Conservation (phyloP, 2,113 vertebrate genomes). For the Archocentrus centrarchus region DNA sequence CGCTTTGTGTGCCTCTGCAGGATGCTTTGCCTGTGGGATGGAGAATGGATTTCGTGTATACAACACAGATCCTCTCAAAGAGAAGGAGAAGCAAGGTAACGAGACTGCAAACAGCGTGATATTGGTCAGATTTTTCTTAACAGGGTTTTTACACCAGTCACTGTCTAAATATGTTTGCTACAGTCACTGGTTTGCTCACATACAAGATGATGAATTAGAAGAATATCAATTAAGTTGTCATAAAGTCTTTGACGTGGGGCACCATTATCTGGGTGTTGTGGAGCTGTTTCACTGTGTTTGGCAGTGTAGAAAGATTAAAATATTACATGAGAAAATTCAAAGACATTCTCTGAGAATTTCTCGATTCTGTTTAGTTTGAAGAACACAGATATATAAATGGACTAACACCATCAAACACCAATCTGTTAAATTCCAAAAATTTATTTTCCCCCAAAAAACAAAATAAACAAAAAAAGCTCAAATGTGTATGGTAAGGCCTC, state of each 20-base stretch:
- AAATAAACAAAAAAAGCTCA: too few species aligned
- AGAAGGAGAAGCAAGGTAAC: conserved; percentile 99
- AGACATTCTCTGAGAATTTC: neutral
- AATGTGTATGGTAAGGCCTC: too few species aligned
- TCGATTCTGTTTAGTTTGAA: neutral
- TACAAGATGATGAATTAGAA: neutral
- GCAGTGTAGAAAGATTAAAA: too few species aligned
- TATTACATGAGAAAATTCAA: too few species aligned
- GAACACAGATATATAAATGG: neutral
- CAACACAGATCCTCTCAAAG: conserved; percentile 98
- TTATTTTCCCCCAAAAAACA: too few species aligned
- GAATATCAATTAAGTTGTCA: neutral
- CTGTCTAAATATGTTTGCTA: neutral
- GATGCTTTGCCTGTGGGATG: conserved; percentile 99
- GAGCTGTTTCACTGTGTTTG: too few species aligned
- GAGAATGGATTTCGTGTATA: conserved; percentile 99
- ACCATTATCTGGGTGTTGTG: too few species aligned
- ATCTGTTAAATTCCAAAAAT: neutral
- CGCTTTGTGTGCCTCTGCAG: conserved; percentile 69
- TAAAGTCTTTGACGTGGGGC: too few species aligned
- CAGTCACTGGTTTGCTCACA: neutral
- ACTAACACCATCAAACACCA: neutral
- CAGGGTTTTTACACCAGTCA: neutral
- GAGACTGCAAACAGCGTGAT: neutral
- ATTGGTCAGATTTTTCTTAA: neutral